Evolutionary conservation across 1,140 invertebrate genomes (phyloP), one percentile per base, ranked within the genome.

Genomic region (Hycleus cichorii): DNA sequence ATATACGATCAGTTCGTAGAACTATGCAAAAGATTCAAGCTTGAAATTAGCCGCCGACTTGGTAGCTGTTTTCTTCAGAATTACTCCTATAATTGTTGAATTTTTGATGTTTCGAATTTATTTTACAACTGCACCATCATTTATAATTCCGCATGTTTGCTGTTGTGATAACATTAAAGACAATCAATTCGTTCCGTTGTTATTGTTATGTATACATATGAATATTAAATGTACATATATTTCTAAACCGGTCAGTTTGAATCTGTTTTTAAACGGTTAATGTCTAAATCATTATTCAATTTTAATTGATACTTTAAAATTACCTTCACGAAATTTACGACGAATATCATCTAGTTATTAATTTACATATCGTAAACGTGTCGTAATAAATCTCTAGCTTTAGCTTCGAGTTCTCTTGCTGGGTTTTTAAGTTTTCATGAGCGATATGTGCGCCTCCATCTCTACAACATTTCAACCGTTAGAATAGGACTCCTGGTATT

Each of bases 341-440:
- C 7, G 42, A 47, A 56, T 47, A 39, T 56, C 53, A 47, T 18
- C 24, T 39, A 56, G 32, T 56, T 56, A 56, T 47, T 56, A 56
- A 56, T 56, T 56, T 56, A 56, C 53, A 39, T 56, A 44, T 47
- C 53, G 32, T 56, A 56, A 56, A 56, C 27, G 46, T 47, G 53
- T 56, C 53, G 39, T 47, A 39, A 39, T 56, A 56, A 56, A 52
- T 52, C 49, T 27, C 11, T 26, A 43, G 12, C 26, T 43, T 47
- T 47, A 47, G 46, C 53, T 47, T 44, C 46, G 27, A 47, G 47
- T 40, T 32, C 44, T 43, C 39, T 52, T 40, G 39, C 47, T 24
- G 32, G 32, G 10, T 56, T 47, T 56, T 56, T 56, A 47, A 27
- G 45, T 45, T 45, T 54, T 40, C 27, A 45, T 46, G 47, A 24